A percentile compares a stretch with the other conserved stretches of the same genome.
phyloP scores from a whole-genome alignment of 2,113 vertebrate species.

The Ctenodactylus gundi region DNA sequence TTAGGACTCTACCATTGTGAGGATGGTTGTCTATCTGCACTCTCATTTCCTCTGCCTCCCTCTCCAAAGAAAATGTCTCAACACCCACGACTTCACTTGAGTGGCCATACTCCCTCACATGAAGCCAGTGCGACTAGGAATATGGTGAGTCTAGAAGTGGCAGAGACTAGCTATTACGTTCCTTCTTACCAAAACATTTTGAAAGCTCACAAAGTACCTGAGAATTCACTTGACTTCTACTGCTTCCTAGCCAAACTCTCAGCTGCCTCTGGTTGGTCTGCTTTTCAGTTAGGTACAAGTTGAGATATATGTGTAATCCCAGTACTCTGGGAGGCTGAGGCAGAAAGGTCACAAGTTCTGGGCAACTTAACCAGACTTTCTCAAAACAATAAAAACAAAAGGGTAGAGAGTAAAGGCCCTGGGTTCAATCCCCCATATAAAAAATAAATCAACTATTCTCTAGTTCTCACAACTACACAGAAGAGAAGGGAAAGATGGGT shows the following conservation, averaged over 20 bases:
- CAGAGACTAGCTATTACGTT: background rate
- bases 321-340: too few relatives aligned
- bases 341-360: too few relatives aligned
- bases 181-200: background rate
- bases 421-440: too few relatives aligned
- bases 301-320: too few relatives aligned
- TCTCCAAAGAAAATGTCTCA: conserved; percentile 34
- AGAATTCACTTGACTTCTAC: background rate
- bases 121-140: background rate
- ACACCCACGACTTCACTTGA: background rate
- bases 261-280: background rate
- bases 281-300: background rate
- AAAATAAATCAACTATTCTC: too few relatives aligned
- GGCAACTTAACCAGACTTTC: too few relatives aligned
- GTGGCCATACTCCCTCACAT: background rate
- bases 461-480: background rate
- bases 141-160: background rate
- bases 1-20: background rate
- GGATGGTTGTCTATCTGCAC: background rate
- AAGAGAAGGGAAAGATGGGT: background rate
- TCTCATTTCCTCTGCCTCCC: background rate
- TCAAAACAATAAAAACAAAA: too few relatives aligned
- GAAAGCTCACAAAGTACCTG: background rate
- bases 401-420: too few relatives aligned
- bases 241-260: background rate